Conservation (phyloP, 2,113 vertebrate genomes). For the Pseudorasbora parva region DNA sequence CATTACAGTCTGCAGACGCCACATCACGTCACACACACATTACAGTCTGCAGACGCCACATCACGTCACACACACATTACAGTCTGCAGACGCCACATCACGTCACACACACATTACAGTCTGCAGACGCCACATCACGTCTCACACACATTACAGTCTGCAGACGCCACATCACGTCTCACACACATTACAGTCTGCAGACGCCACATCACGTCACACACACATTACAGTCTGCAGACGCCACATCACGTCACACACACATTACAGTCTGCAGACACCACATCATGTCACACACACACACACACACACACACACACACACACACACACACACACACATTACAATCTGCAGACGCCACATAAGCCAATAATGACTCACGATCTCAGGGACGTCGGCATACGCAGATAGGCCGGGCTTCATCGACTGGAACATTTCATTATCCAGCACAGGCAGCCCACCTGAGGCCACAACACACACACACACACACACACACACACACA, state of each 20-base stretch:
- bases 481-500: too few relatives aligned
- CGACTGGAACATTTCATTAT: conserved; percentile 93
- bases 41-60: background rate
- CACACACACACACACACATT: background rate
- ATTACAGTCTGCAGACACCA: too few relatives aligned
- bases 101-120: too few relatives aligned
- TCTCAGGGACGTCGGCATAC: conserved; percentile 87
- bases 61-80: too few relatives aligned
- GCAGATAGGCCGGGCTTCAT: conserved; percentile 94
- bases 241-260: background rate
- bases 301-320: background rate
- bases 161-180: background rate
- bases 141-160: background rate
- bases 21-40: too few relatives aligned
- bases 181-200: background rate
- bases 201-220: background rate
- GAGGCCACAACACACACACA: background rate
- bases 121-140: background rate
- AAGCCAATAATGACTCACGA: conserved; percentile 73
- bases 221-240: too few relatives aligned
- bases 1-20: background rate
- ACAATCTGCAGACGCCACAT: background rate
- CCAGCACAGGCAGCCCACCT: conserved; percentile 83
- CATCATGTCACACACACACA: background rate
- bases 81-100: background rate